Percentiles rank a stretch among this genome's conserved stretches.
Evolutionary conservation across 2,888 invertebrate species (phyloP).

Genomic region (Siphonodentalium dalli): DNA sequence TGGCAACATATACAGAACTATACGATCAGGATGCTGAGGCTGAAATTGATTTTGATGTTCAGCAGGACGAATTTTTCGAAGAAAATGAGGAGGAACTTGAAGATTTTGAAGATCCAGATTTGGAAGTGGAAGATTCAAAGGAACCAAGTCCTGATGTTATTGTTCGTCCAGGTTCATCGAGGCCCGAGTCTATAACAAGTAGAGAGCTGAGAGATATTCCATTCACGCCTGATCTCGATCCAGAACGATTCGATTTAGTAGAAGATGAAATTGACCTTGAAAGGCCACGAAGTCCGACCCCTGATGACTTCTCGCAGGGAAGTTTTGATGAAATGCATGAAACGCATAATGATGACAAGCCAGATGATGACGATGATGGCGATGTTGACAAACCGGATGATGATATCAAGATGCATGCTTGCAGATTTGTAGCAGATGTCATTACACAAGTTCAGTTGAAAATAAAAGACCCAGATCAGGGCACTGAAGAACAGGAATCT

Average conservation of each 20-base stretch:
- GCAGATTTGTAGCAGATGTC: too few relatives aligned
- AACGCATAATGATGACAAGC: conserved; percentile 8
- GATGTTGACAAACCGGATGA: background rate
- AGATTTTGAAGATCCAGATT: conserved; percentile 24
- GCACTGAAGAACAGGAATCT: too few relatives aligned
- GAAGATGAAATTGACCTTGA: conserved; percentile 68
- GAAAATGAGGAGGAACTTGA: conserved; percentile 32
- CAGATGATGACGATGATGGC: conserved; percentile 13
- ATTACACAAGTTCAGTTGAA: too few relatives aligned
- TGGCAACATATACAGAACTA: background rate
- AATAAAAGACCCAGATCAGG: too few relatives aligned
- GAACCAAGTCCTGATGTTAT: background rate
- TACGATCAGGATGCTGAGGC: conserved; percentile 19
- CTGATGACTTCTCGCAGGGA: conserved; percentile 51
- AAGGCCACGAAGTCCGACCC: conserved; percentile 68
- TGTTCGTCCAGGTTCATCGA: too few relatives aligned
- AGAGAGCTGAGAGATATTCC: too few relatives aligned
- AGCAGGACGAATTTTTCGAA: conserved; percentile 24
- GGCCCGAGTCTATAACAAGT: too few relatives aligned
- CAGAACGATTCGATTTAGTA: conserved; percentile 30
- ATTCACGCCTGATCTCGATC: too few relatives aligned
- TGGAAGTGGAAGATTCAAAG: conserved; percentile 9
- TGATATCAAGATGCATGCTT: too few relatives aligned
- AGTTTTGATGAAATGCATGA: conserved; percentile 62
- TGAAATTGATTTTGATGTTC: conserved; percentile 18